Conservation (phyloP, 2,797 vertebrate species). For the Myioborus miniatus region DNA sequence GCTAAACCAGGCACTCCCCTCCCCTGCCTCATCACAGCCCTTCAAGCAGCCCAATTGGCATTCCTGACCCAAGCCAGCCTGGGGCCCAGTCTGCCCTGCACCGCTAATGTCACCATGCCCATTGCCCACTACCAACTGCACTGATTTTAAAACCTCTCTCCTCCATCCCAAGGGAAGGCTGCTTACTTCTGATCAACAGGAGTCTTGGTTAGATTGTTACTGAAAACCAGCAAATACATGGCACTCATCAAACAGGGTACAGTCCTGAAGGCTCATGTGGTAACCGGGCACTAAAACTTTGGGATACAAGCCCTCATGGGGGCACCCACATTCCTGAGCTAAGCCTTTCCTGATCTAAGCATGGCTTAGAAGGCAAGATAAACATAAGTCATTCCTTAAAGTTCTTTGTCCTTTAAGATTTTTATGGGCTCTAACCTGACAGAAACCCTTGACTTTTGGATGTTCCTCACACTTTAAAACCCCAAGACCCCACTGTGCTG, state of each 20-base stretch:
- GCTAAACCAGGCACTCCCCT: background rate
- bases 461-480: background rate
- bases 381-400: background rate
- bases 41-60: background rate
- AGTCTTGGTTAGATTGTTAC: background rate
- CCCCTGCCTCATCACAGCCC: background rate
- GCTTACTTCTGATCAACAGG: background rate
- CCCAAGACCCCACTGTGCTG: background rate
- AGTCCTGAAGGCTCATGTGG: background rate
- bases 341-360: background rate
- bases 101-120: background rate
- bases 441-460: background rate
- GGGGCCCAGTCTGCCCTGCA: background rate
- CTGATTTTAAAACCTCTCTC: background rate
- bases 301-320: background rate
- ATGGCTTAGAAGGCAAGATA: background rate
- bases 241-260: background rate
- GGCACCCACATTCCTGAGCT: background rate
- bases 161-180: background rate
- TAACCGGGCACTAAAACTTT: background rate
- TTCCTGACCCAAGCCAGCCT: background rate
- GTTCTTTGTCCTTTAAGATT: background rate
- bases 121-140: background rate
- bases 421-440: background rate
- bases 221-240: background rate